A percentile compares a stretch with the other conserved stretches of the same genome.
These are phyloP conservation scores for Rhagoletis pomonella DNA, from an alignment of 1,140 invertebrate species.

Conservation along the genomic window DNA sequence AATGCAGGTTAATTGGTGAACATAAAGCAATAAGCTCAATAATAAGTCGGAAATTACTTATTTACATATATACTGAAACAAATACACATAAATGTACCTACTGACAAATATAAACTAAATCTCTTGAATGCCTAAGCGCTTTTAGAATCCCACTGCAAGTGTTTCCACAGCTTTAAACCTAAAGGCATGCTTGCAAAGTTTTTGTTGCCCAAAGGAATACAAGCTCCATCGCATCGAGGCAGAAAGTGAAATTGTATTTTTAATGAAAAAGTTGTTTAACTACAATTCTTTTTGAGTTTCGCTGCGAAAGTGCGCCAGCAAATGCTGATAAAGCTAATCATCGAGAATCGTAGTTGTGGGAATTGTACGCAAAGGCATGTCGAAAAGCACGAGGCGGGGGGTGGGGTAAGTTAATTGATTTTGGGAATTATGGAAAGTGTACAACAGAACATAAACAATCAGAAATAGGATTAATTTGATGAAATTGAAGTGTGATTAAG, in stretches of 20 bases:
- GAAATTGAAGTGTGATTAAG: too few relatives aligned
- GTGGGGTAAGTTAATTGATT: constrained; percentile 10
- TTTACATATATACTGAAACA: not conserved
- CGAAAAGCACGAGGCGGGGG: not conserved
- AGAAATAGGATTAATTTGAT: too few relatives aligned
- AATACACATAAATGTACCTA: not conserved
- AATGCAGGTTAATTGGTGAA: constrained; percentile 14
- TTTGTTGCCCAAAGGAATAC: not conserved
- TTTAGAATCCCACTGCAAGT: not conserved
- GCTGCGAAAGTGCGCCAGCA: not conserved
- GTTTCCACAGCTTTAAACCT: not conserved
- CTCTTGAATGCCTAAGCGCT: not conserved
- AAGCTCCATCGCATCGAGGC: too few relatives aligned
- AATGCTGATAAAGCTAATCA: constrained; percentile 3
- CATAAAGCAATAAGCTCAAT: not conserved
- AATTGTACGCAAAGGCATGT: not conserved
- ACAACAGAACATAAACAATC: too few relatives aligned
- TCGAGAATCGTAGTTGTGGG: not conserved
- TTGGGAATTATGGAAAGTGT: not conserved
- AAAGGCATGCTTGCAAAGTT: not conserved
- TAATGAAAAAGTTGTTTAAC: constrained; percentile 30
- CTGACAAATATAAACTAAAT: too few relatives aligned
- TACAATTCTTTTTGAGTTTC: not conserved
- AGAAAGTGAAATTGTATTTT: constrained; percentile 44
- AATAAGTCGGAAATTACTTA: not conserved